These are phyloP conservation scores for Rhopalosiphum nymphaeae DNA, from an alignment of 2,888 invertebrate species.

Conservation along the genomic window DNA sequence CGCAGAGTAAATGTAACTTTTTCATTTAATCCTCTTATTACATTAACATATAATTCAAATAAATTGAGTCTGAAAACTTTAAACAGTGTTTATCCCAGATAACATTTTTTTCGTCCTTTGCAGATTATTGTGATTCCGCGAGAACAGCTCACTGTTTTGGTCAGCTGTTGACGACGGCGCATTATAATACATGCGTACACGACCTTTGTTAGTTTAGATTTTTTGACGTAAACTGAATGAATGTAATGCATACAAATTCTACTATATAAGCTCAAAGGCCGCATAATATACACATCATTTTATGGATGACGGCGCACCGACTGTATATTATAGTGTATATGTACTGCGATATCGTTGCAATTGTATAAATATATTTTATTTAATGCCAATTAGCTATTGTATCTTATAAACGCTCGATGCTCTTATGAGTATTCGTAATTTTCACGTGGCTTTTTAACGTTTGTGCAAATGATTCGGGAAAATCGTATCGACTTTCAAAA, in stretches of 20 bases:
- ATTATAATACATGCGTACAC: neutral
- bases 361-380: neutral
- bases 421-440: neutral
- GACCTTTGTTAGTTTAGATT: neutral
- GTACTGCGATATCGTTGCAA: neutral
- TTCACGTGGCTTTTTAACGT: too few species aligned
- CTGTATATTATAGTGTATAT: neutral
- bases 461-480: too few species aligned
- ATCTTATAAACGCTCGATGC: neutral
- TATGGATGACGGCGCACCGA: neutral
- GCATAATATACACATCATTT: neutral
- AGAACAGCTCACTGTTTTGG: neutral
- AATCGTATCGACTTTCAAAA: too few species aligned
- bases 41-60: slow-evolving; percentile 60
- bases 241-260: neutral
- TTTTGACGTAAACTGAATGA: neutral
- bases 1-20: slow-evolving; percentile 28
- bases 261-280: neutral
- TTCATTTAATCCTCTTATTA: slow-evolving; percentile 52
- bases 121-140: neutral
- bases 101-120: slow-evolving; percentile 14
- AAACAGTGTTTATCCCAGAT: slow-evolving; percentile 43
- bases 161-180: neutral
- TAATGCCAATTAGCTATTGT: neutral
- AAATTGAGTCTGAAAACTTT: slow-evolving; percentile 48